Conservation (phyloP, 53 echinoderm and acorn worm species). For the Arbacia lixula region DNA sequence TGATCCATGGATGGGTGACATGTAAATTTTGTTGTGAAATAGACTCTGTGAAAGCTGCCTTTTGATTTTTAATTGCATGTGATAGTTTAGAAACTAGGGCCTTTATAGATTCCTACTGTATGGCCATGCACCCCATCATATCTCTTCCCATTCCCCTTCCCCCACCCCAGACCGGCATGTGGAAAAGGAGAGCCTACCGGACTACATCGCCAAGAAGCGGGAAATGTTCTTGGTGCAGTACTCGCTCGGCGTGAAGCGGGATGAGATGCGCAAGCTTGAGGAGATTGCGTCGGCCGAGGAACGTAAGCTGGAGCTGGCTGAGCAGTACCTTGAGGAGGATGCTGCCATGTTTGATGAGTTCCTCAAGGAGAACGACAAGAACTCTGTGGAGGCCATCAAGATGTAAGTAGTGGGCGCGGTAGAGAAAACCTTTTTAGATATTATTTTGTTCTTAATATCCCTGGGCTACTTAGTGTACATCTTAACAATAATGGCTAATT, state of each 20-base stretch:
- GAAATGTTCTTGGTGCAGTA: slow-evolving; percentile 99
- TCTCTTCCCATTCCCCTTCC: background rate
- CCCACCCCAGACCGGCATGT: slow-evolving; percentile 83
- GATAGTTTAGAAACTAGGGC: no score
- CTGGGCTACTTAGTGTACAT: no score
- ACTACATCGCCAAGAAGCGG: slow-evolving; percentile 99
- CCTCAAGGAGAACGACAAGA: slow-evolving; percentile 99
- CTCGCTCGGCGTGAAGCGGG: slow-evolving; percentile 96
- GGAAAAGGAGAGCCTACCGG: slow-evolving; percentile 97
- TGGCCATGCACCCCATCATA: no score
- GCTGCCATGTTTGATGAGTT: slow-evolving; percentile 99
- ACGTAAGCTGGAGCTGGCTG: slow-evolving; percentile 94
- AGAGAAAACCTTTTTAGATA: no score
- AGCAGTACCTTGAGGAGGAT: slow-evolving; percentile 98
- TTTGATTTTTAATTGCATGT: no score
- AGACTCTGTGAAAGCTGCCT: no score
- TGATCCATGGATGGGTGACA: no score
- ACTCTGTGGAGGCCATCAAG: slow-evolving; percentile 99
- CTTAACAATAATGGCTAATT: no score
- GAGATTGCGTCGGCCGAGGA: slow-evolving; percentile 99
- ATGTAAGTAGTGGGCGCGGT: no score
- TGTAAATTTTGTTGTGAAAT: no score
- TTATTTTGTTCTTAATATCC: no score
- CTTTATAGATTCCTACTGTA: no score
- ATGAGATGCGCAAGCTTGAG: slow-evolving; percentile 98